phyloP scores from a whole-genome alignment of 2,888 invertebrate genomes.

The Tuberolachnus salignus region DNA sequence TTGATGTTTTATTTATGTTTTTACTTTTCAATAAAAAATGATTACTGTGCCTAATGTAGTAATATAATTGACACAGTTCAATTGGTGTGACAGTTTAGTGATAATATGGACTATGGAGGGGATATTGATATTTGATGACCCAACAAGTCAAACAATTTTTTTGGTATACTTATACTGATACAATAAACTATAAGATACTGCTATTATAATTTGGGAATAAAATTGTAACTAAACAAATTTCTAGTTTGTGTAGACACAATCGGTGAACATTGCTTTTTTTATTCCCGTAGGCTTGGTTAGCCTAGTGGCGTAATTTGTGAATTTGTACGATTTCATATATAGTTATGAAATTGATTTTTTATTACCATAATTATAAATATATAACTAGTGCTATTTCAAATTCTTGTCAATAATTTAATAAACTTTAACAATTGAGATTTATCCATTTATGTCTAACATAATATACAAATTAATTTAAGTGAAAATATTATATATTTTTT shows the following conservation, averaged over 20 bases:
- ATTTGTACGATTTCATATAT: conserved; percentile 1
- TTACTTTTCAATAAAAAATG: too few species aligned
- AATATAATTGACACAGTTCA: too few species aligned
- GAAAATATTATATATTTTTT: conserved; percentile 6
- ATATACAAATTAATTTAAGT: background rate
- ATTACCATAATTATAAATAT: background rate
- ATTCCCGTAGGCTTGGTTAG: background rate
- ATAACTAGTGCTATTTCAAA: background rate
- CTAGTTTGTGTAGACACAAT: background rate
- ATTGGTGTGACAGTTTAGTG: too few species aligned
- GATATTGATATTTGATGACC: too few species aligned
- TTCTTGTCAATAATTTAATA: background rate
- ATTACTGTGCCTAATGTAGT: too few species aligned
- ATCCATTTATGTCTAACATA: background rate
- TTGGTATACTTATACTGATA: too few species aligned
- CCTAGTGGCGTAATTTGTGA: background rate
- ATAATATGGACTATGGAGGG: too few species aligned
- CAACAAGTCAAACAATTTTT: too few species aligned
- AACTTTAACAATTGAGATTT: background rate
- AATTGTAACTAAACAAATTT: background rate
- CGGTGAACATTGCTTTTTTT: conserved; percentile 18
- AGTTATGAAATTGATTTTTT: background rate
- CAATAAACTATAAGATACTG: too few species aligned
- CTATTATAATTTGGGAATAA: too few species aligned
- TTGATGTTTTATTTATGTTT: too few species aligned